Base-by-base conservation (phyloP, 2,797 vertebrate species). In the Ptychobarbus kaznakovi region DNA sequence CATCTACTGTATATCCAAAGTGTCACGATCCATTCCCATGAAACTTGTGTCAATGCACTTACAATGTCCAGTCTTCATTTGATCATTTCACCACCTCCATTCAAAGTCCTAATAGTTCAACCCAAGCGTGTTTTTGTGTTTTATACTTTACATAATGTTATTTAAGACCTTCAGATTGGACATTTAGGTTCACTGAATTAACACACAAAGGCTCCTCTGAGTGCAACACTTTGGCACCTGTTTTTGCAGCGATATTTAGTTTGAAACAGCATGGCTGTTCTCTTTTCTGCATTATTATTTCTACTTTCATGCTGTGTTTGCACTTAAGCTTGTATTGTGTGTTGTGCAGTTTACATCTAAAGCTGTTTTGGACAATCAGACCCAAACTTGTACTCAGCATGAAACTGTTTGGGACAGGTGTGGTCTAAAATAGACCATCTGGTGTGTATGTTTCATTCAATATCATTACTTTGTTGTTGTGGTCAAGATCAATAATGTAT, bases 121-220 rank as follows among this genome's bases (percentile, higher is more conserved):
- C 72, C 7, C 3, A 22, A 80, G 5, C 56, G 6, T 32, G 2
- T 77, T 6, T 81, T 66, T 44, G 20, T 38, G 72, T 81, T 77
- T 22, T 38, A 84, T 32, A 63, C 49, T 20, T 22, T 0, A 44
- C 28, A 53, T 13, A 32, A 79, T 42, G 38, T 16, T 74, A 66
- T 44, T 75, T 78, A 15, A 38, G 28, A 69, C 56, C 15, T 56
- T 89, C 70, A 25, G 75, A 88, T 81, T 90, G 88, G 89, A 88
- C 90, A 85, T 83, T 89, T 81, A 69, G 82, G 87, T 91, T 89
- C 86, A 86, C 73, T 87, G 65, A 61, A 82, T 65, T 42, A 79
- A 86, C 25, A 40, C 44, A 77, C 40, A 86, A 46, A 68, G 32
- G 32, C 8, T 38, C 32, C 32, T 75, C 68, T 56, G 72, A 84